phyloP scores from a whole-genome alignment of 1,140 invertebrate species.

The Medauroidea extradentata region DNA sequence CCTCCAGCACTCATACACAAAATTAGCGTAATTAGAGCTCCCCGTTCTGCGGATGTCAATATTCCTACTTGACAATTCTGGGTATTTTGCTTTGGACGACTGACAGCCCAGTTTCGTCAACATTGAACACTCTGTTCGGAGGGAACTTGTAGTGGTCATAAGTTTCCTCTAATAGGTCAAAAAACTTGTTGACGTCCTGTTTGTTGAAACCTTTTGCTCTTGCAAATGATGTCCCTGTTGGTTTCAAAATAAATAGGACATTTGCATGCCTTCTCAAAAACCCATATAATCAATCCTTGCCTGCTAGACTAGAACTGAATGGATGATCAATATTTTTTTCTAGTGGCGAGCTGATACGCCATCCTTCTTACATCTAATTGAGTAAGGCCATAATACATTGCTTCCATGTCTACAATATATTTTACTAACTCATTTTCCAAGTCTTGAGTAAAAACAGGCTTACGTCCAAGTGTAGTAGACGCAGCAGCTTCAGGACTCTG shows the following conservation, averaged over 20 bases:
- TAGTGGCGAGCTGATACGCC: too few species aligned
- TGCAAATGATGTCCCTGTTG: conserved; percentile 41
- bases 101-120: conserved; percentile 35
- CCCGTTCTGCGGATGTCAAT: conserved; percentile 31
- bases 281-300: conserved; percentile 35
- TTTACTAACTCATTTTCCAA: too few species aligned
- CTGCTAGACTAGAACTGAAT: neutral
- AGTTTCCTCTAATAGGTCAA: conserved; percentile 18
- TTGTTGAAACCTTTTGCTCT: conserved; percentile 38
- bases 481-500: too few species aligned
- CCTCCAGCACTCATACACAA: conserved; percentile 33
- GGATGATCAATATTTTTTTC: too few species aligned
- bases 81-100: conserved; percentile 33
- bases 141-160: conserved; percentile 19
- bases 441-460: too few species aligned
- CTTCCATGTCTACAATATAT: too few species aligned
- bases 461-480: too few species aligned
- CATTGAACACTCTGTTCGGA: conserved; percentile 34
- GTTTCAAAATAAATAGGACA: conserved; percentile 32
- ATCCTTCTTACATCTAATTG: too few species aligned
- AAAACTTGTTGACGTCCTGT: conserved; percentile 32
- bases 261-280: conserved; percentile 42
- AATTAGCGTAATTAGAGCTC: neutral
- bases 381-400: too few species aligned
- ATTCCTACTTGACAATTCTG: conserved; percentile 31